phyloP scores from a whole-genome alignment of 2,888 invertebrate species.

The Plutella xylostella region DNA sequence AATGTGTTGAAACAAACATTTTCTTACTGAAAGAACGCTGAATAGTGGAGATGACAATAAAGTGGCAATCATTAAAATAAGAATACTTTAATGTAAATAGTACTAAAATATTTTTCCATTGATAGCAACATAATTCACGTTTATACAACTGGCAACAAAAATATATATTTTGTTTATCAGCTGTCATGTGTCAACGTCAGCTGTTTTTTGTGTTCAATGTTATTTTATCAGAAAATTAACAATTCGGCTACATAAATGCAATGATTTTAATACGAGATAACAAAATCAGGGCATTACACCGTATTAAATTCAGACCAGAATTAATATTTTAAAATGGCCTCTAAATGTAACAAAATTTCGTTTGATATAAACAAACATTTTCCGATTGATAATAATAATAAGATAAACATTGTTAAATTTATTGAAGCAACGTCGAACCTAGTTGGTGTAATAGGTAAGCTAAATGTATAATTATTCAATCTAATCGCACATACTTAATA shows the following conservation, averaged over 20 bases:
- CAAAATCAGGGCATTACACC: neutral
- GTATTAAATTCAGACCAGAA: neutral
- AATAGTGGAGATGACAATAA: conserved; percentile 48
- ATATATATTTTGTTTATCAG: too few relatives aligned
- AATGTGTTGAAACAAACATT: conserved; percentile 75
- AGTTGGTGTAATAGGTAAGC: conserved; percentile 74
- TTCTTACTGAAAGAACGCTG: conserved; percentile 46
- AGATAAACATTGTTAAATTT: conserved; percentile 72
- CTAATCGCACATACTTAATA: neutral
- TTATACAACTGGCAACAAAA: too few relatives aligned
- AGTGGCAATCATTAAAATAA: conserved; percentile 21
- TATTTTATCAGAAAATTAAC: neutral
- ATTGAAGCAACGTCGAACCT: conserved; percentile 72
- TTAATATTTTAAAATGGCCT: neutral
- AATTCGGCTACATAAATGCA: too few relatives aligned
- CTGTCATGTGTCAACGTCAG: too few relatives aligned
- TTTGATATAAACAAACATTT: conserved; percentile 42
- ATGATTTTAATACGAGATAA: too few relatives aligned
- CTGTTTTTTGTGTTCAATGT: neutral
- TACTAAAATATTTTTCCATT: too few relatives aligned
- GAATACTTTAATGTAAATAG: too few relatives aligned
- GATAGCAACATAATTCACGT: too few relatives aligned
- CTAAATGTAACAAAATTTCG: neutral
- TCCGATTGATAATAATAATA: conserved; percentile 62
- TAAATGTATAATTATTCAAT: neutral